Evolutionary conservation across 2,888 invertebrate genomes (phyloP), one percentile per base, ranked within the genome.

Genomic region (Andrena trimmerana): DNA sequence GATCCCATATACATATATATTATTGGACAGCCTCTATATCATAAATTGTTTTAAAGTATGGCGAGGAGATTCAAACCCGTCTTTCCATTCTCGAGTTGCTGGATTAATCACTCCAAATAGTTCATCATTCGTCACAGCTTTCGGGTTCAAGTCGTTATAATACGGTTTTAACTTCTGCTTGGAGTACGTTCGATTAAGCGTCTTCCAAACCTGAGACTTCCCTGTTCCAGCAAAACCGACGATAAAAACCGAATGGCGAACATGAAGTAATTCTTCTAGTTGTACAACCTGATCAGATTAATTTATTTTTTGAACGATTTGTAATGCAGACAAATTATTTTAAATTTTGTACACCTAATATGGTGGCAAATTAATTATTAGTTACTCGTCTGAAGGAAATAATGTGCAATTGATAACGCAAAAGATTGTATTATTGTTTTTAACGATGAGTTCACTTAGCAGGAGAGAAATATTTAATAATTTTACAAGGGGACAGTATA

Each of bases 91-190:
- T 90, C 99, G 95, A 0, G 99, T 99, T 0, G 98, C 95, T 0
- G 98, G 98, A 95, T 98, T 99, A 78, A 99, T 98, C 72, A 98
- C 96, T 6, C 99, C 99, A 94, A 99, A 99, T 52, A 99, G 94
- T 93, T 99, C 99, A 92, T 99, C 98, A 92, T 98, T 99, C 0
- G 99, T 98, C 6, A 99, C 99, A 13, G 98, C 98, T 94, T 99
- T 99, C 0, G 99, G 99, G 93, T 99, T 98, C n/a, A 99, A 95
- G 93, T 99, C 99, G 90, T 97, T 97, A 88, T 96, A 98, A 84
- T 96, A 95, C 0, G 99, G 99, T 92, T 97, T 98, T 76, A 95
- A 94, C 92, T 97, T 97, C 88, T 97, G 95, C 95, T 98, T 97
- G 69, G 95, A 94, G 93, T 99, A 98, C 0, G 98, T 98, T 90